Evolutionary conservation across 2,888 invertebrate genomes (phyloP).

Genomic region (Lordiphosa andalusiaca): DNA sequence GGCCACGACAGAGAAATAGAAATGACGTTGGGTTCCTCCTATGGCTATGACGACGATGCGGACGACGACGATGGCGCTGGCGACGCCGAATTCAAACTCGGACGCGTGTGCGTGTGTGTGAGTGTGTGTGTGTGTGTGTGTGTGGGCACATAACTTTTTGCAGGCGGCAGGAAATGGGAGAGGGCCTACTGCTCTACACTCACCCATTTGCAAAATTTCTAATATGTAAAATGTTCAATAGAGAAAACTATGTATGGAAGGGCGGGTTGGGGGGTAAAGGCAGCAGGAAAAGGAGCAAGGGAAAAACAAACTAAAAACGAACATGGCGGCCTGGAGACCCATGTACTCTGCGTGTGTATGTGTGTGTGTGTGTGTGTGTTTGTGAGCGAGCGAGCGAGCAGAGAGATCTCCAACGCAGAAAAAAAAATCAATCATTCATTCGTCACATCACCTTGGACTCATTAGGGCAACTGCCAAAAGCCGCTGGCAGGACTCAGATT

Average conservation of each 20-base stretch:
- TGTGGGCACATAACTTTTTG: conserved; percentile 64
- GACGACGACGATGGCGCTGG: conserved; percentile 38
- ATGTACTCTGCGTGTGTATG: conserved; percentile 22
- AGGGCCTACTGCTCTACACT: conserved; percentile 26
- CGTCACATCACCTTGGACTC: conserved; percentile 72
- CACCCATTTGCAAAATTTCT: conserved; percentile 74
- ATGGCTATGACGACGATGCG: conserved; percentile 38
- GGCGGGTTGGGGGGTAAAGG: background rate
- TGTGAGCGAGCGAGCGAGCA: conserved; percentile 41
- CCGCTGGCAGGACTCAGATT: conserved; percentile 17
- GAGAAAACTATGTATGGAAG: conserved; percentile 69
- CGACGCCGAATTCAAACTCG: conserved; percentile 59
- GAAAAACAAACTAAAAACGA: conserved; percentile 61
- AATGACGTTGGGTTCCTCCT: conserved; percentile 38
- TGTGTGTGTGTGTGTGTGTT: conserved; percentile 13
- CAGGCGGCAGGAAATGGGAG: conserved; percentile 24
- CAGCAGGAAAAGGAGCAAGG: conserved; percentile 18
- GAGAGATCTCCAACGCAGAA: conserved; percentile 9
- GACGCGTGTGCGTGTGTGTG: conserved; percentile 62
- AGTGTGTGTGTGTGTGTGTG: background rate
- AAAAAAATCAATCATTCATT: conserved; percentile 74
- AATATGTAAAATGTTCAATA: conserved; percentile 76
- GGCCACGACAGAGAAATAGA: conserved; percentile 44
- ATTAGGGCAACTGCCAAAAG: conserved; percentile 52
- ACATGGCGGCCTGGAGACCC: conserved; percentile 44